Evolutionary conservation across 2,797 vertebrate species (phyloP), one percentile per base, ranked within the genome.

Genomic region (Propithecus perrieri): DNA sequence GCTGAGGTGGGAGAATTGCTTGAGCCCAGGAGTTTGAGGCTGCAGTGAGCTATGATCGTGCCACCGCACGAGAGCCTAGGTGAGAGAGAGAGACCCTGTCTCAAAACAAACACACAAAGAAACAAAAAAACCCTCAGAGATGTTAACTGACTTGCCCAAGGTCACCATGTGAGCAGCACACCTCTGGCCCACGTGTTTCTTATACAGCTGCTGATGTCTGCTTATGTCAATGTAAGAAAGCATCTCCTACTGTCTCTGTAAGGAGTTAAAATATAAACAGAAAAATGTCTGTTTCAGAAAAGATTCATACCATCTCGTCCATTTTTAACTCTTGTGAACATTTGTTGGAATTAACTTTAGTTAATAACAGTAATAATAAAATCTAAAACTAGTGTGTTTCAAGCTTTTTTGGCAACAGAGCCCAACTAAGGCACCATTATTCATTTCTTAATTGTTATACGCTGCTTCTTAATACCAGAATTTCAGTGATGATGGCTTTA

Each of bases 351-450:
- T 91, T 94, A 94, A 43, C 89, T 80, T 93, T 75, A 92, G 74
- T 41, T 94, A 93, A 91, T 96, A 89, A 91, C 57, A 91, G 59
- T 79, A 90, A 55, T 76, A 87, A 89, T 85, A 80, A 94, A 94
- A 71, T 74, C 89, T 65, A 93, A 93, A 96, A 83, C 86, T 85
- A 89, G 33, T 65, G 17, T 76, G 50, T 75, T 92, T 92, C 87
- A 94, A 83, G 30, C 81, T 69, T 87, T 76, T 96, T 94, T 87
- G 65, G 71, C 24, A 84, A 71, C 13, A 95, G 38, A 92, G 74
- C 28, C 50, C 53, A 87, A 74, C 57, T 85, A 65, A 96, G 89
- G 97, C 5, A 79, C 43, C 8, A 30, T 57, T 33, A 55, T 96
- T 35, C 28, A 65, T 89, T 91, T 88, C 74, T 86, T 90, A 83